A percentile compares a stretch with the other conserved stretches of the same genome.
phyloP scores from a whole-genome alignment of 2,888 invertebrate genomes.

The Scrobipalpa atriplicella region DNA sequence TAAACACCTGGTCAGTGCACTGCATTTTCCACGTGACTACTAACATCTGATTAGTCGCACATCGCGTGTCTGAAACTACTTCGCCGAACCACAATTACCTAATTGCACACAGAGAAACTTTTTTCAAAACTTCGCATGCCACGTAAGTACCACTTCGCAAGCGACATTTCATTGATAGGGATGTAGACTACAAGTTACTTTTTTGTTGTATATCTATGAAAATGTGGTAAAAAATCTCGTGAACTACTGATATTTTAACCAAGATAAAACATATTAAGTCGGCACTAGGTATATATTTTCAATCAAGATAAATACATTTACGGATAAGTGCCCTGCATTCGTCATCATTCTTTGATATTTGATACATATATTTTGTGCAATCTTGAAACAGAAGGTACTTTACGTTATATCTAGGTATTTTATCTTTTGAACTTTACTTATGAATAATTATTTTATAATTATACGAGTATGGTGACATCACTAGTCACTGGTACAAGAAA shows the following conservation, averaged over 20 bases:
- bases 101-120: slow-evolving; percentile 36
- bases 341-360: no score
- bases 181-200: neutral
- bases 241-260: no score
- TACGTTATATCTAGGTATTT: neutral
- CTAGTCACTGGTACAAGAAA: slow-evolving; percentile 11
- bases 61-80: slow-evolving; percentile 37
- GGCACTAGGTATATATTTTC: no score
- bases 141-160: neutral
- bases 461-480: neutral
- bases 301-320: no score
- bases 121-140: slow-evolving; percentile 26
- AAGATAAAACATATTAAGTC: no score
- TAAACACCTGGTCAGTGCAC: slow-evolving; percentile 2
- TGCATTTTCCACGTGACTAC: neutral
- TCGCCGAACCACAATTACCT: slow-evolving; percentile 32
- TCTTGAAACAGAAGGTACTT: neutral
- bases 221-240: no score
- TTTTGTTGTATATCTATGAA: no score
- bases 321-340: no score
- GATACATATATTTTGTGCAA: no score
- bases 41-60: slow-evolving; percentile 8
- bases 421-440: neutral
- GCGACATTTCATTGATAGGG: neutral
- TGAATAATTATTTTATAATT: neutral